Evolutionary conservation across 2,888 invertebrate genomes (phyloP).

Genomic region (Trichacis sp.): DNA sequence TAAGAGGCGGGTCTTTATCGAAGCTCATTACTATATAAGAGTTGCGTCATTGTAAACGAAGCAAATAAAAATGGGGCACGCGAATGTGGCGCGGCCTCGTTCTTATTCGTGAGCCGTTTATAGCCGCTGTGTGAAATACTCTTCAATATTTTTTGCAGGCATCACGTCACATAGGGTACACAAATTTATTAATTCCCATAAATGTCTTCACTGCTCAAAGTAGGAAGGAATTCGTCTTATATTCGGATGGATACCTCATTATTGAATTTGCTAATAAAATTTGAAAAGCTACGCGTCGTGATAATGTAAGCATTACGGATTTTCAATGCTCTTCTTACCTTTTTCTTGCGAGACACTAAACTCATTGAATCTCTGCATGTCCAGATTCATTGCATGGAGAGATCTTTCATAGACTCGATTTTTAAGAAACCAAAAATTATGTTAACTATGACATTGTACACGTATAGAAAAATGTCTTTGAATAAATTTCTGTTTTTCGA

Average conservation of each 20-base stretch:
- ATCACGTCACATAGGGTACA: conserved; percentile 41
- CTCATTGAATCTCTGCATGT: neutral
- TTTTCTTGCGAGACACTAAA: neutral
- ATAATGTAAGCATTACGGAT: conserved; percentile 26
- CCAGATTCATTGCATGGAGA: too few relatives aligned
- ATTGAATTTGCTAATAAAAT: conserved; percentile 43
- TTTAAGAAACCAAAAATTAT: neutral
- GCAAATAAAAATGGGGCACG: neutral
- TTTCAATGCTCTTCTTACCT: neutral
- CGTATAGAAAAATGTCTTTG: too few relatives aligned
- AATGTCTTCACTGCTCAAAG: conserved; percentile 53
- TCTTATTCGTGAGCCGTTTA: conserved; percentile 49
- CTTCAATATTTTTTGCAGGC: conserved; percentile 52
- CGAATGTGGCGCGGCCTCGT: conserved; percentile 24
- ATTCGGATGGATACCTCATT: neutral
- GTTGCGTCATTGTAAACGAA: conserved; percentile 27
- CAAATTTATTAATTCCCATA: conserved; percentile 55
- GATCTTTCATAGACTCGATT: neutral
- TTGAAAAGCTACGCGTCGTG: conserved; percentile 29
- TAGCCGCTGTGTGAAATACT: conserved; percentile 51
- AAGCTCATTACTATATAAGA: conserved; percentile 31
- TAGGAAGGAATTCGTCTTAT: conserved; percentile 28
- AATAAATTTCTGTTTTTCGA: too few relatives aligned
- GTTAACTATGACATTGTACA: too few relatives aligned
- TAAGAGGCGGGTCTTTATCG: conserved; percentile 29